phyloP scores from a whole-genome alignment of 2,888 invertebrate genomes.

The Spodoptera littoralis region DNA sequence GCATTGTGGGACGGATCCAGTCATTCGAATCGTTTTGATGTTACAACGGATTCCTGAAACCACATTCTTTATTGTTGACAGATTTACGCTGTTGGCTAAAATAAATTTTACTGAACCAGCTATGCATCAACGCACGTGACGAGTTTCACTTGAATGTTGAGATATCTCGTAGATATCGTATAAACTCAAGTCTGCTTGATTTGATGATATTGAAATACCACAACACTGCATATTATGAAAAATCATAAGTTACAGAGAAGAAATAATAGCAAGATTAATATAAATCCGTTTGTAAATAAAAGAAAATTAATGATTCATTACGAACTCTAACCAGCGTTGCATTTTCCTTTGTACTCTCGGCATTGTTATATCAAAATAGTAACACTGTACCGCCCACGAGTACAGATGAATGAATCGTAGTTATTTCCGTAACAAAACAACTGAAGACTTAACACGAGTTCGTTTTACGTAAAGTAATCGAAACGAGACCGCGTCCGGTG shows the following conservation, averaged over 20 bases:
- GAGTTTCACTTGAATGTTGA: constrained; percentile 17
- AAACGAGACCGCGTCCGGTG: too few relatives aligned
- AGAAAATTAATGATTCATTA: not conserved
- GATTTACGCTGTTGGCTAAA: constrained; percentile 51
- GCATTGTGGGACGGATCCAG: constrained; percentile 40
- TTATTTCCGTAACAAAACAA: constrained; percentile 18
- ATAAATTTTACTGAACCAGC: constrained; percentile 42
- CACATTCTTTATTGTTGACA: constrained; percentile 47
- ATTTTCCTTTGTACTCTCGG: not conserved
- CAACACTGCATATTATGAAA: too few relatives aligned
- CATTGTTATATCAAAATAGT: constrained; percentile 6
- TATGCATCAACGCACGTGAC: constrained; percentile 12
- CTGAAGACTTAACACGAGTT: too few relatives aligned
- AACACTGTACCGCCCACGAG: not conserved
- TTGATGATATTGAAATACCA: too few relatives aligned
- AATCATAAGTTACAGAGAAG: too few relatives aligned
- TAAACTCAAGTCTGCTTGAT: too few relatives aligned
- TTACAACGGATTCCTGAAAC: constrained; percentile 57
- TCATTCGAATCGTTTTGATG: constrained; percentile 54
- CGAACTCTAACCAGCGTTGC: not conserved
- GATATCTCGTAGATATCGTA: not conserved
- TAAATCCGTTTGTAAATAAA: too few relatives aligned
- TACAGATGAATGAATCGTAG: constrained; percentile 5
- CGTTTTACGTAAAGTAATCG: too few relatives aligned
- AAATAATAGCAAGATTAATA: too few relatives aligned